Evolutionary conservation across 2,888 invertebrate species (phyloP).

Genomic region (Sinhomidia bicolor): DNA sequence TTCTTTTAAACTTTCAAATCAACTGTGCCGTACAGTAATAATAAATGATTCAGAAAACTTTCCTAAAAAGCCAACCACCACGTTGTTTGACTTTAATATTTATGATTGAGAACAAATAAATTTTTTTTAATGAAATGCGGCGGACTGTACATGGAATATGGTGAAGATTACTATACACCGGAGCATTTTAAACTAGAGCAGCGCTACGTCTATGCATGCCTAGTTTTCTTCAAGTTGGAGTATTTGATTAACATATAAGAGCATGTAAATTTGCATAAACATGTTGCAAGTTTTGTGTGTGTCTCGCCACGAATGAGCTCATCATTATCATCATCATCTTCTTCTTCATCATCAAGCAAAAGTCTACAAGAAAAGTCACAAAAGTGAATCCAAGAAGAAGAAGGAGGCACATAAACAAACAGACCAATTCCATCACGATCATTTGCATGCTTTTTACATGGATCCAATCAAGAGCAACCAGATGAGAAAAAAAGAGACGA

Average conservation of each 20-base stretch:
- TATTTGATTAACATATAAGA: slow-evolving; percentile 22
- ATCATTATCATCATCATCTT: slow-evolving; percentile 43
- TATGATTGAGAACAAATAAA: background rate
- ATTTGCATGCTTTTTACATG: slow-evolving; percentile 60
- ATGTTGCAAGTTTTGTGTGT: background rate
- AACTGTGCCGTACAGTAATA: background rate
- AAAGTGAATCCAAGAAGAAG: background rate
- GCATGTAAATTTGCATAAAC: background rate
- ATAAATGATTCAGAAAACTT: background rate
- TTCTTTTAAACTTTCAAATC: background rate
- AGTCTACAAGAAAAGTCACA: background rate
- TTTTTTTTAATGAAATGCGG: slow-evolving; percentile 3
- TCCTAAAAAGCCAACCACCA: background rate
- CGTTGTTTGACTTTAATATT: background rate
- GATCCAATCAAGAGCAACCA: slow-evolving; percentile 49
- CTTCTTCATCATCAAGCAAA: too few species aligned
- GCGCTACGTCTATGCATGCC: background rate
- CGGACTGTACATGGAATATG: background rate
- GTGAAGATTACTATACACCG: background rate
- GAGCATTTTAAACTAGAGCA: slow-evolving; percentile 32
- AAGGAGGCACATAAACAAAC: slow-evolving; percentile 17
- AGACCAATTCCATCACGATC: slow-evolving; percentile 56
- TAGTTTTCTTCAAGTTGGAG: background rate
- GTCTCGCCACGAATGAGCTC: slow-evolving; percentile 22
- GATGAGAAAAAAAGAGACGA: slow-evolving; percentile 53